Percentiles rank a stretch among this genome's conserved stretches.
Evolutionary conservation across 2,888 invertebrate species (phyloP).

Genomic region (Aricia artaxerxes): DNA sequence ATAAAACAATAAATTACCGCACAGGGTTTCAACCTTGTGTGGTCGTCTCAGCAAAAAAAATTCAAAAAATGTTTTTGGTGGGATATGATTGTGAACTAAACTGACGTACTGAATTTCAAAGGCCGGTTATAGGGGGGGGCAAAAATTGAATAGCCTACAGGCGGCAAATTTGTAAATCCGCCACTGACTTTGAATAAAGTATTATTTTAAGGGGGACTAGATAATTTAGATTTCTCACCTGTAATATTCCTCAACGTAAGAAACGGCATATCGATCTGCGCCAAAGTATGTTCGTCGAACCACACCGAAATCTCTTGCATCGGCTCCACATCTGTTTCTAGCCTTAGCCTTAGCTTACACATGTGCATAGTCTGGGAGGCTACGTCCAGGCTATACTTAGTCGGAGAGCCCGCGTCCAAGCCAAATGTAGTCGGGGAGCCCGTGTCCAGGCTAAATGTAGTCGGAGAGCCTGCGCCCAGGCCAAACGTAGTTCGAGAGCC

Average conservation of each 20-base stretch:
- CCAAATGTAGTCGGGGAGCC: background rate
- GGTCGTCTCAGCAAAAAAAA: too few relatives aligned
- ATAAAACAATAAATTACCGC: too few relatives aligned
- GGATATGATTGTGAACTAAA: too few relatives aligned
- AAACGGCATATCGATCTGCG: slow-evolving; percentile 88
- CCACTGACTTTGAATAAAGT: too few relatives aligned
- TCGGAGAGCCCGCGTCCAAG: background rate
- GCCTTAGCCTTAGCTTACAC: slow-evolving; percentile 52
- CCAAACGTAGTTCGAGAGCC: background rate
- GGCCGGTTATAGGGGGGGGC: too few relatives aligned
- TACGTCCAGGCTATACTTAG: background rate
- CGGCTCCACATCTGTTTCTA: slow-evolving; percentile 65
- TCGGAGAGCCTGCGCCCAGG: background rate
- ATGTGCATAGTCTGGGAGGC: background rate
- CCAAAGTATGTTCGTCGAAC: slow-evolving; percentile 89
- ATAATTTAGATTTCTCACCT: slow-evolving; percentile 75
- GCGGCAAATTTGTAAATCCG: too few relatives aligned
- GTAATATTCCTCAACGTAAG: slow-evolving; percentile 86
- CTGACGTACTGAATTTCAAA: too few relatives aligned
- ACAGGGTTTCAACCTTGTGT: too few relatives aligned
- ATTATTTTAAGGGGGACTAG: too few relatives aligned
- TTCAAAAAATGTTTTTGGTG: too few relatives aligned
- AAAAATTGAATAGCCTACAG: too few relatives aligned
- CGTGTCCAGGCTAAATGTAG: background rate
- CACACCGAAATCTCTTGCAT: slow-evolving; percentile 89